A percentile compares a stretch with the other conserved stretches of the same genome.
Conservation (phyloP, 2,888 invertebrate species). For the Nomada hirtipes region DNA sequence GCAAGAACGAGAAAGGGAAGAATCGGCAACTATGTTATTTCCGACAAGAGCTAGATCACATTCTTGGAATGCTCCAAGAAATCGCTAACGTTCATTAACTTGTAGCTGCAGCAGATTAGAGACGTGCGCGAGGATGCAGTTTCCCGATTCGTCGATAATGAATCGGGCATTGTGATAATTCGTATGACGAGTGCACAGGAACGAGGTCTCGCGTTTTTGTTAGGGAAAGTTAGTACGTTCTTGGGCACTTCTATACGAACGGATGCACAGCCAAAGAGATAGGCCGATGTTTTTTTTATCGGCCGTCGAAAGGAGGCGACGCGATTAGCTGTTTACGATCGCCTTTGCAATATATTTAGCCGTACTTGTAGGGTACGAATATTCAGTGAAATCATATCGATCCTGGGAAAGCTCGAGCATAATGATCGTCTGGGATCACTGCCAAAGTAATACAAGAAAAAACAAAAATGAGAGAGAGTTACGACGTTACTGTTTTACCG, state of each 20-base stretch:
- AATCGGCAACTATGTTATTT: conserved; percentile 80
- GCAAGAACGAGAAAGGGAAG: conserved; percentile 78
- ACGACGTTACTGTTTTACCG: conserved; percentile 47
- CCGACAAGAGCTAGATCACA: conserved; percentile 81
- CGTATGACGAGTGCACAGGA: conserved; percentile 23
- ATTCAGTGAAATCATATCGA: conserved; percentile 56
- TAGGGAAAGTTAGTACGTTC: conserved; percentile 17
- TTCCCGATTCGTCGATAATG: conserved; percentile 36
- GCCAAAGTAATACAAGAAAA: conserved; percentile 72
- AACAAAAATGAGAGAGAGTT: conserved; percentile 8
- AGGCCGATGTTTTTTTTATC: conserved; percentile 30
- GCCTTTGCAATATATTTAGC: conserved; percentile 46
- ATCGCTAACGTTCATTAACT: conserved; percentile 78
- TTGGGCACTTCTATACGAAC: conserved; percentile 3
- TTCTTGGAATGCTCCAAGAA: conserved; percentile 81
- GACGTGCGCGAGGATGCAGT: not conserved
- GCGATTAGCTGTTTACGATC: conserved; percentile 17
- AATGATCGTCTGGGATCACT: conserved; percentile 75
- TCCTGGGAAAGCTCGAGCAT: conserved; percentile 40
- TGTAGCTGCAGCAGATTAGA: conserved; percentile 2
- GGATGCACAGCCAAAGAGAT: conserved; percentile 15
- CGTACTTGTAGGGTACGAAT: conserved; percentile 36
- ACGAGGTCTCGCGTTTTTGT: conserved; percentile 10
- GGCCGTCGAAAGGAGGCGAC: conserved; percentile 37
- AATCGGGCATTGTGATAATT: conserved; percentile 65